Evolutionary conservation across 2,113 vertebrate genomes (phyloP).

Genomic region (Sylvietta virens): DNA sequence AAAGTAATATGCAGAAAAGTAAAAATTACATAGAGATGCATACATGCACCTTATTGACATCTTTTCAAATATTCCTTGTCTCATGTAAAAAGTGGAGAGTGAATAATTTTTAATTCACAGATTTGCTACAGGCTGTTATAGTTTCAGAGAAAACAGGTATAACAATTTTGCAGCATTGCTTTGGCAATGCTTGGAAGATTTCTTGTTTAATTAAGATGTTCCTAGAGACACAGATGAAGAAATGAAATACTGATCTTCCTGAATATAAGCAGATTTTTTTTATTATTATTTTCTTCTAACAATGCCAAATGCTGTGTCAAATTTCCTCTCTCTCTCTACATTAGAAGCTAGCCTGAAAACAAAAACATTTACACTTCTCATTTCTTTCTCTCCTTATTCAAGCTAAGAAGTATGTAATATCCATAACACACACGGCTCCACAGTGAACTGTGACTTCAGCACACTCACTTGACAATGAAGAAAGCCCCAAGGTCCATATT

Average conservation of each 20-base stretch:
- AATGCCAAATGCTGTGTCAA: not conserved
- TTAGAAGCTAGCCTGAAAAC: constrained; percentile 31
- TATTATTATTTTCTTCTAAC: not conserved
- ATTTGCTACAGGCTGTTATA: not conserved
- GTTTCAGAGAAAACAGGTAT: not conserved
- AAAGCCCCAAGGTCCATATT: not conserved
- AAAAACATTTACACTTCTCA: constrained; percentile 29
- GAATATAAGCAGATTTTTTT: not conserved
- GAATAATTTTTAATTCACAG: not conserved
- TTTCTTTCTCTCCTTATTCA: not conserved
- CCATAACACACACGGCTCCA: not conserved
- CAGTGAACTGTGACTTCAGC: not conserved
- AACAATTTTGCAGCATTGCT: not conserved
- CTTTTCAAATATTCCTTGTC: not conserved
- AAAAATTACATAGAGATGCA: not conserved
- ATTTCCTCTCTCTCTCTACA: not conserved
- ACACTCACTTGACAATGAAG: constrained; percentile 2
- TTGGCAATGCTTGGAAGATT: not conserved
- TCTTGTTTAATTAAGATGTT: constrained; percentile 18
- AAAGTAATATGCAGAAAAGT: not conserved
- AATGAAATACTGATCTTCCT: not conserved
- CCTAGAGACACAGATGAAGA: not conserved
- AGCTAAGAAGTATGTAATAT: not conserved
- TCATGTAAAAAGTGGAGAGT: not conserved
- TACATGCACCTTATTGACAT: not conserved